These are phyloP conservation scores for Lydus trimaculatus DNA, from an alignment of 2,888 invertebrate species.

Conservation along the genomic window DNA sequence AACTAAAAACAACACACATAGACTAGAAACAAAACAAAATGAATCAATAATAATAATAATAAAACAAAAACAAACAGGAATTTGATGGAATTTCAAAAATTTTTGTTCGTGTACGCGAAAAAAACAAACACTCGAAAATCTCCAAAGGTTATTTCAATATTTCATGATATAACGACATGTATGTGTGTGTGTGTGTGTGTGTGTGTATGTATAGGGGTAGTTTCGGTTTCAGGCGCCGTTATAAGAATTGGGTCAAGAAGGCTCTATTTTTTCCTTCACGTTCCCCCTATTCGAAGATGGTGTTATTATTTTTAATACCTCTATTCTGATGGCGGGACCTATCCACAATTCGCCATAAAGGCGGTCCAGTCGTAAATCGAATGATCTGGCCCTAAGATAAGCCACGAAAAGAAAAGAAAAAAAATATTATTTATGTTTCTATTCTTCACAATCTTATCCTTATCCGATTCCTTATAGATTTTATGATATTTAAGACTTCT, in stretches of 20 bases:
- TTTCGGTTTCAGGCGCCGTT: not conserved
- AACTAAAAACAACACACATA: not conserved
- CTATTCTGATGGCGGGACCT: not conserved
- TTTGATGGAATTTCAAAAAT: not conserved
- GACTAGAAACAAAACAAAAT: not conserved
- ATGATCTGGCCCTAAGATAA: not conserved
- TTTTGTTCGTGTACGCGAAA: not conserved
- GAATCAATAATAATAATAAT: not conserved
- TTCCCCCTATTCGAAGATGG: not conserved
- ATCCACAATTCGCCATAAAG: not conserved
- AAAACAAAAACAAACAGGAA: not conserved
- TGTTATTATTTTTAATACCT: conserved; percentile 7
- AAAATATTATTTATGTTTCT: not conserved
- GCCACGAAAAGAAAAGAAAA: not conserved
- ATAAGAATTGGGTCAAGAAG: conserved; percentile 1
- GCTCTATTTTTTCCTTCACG: not conserved
- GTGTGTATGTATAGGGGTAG: not conserved
- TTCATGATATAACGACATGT: not conserved
- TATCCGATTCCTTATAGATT: not conserved
- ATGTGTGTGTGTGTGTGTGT: not conserved
- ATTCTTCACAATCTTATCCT: not conserved
- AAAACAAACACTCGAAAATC: not conserved
- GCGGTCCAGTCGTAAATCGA: not conserved
- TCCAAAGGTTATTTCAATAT: not conserved
- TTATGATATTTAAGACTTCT: not conserved